Percentiles rank a stretch among this genome's conserved stretches.
phyloP scores from a whole-genome alignment of 2,888 invertebrate genomes.

The Elgonia sp. region DNA sequence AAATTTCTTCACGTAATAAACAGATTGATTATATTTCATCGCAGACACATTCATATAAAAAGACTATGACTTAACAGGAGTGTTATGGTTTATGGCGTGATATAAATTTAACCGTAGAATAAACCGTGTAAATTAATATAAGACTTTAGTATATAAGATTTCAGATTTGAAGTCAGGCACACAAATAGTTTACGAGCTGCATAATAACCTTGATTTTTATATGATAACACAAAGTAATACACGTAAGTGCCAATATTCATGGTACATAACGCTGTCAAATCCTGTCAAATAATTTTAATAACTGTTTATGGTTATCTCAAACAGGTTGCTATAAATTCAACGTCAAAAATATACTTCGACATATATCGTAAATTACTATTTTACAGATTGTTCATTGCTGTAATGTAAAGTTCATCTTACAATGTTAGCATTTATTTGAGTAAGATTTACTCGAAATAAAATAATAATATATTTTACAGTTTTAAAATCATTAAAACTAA shows the following conservation, averaged over 20 bases:
- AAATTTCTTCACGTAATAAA: slow-evolving; percentile 54
- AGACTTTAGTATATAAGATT: slow-evolving; percentile 21
- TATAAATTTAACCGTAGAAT: slow-evolving; percentile 47
- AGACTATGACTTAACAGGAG: slow-evolving; percentile 36
- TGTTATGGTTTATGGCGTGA: slow-evolving; percentile 40
- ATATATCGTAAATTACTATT: not conserved
- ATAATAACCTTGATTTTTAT: slow-evolving; percentile 43
- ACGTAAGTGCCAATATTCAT: slow-evolving; percentile 31
- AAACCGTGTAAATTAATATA: slow-evolving; percentile 51
- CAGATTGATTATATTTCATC: slow-evolving; percentile 52
- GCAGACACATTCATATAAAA: slow-evolving; percentile 29
- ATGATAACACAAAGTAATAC: slow-evolving; percentile 2
- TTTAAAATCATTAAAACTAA: no score
- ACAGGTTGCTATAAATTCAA: slow-evolving; percentile 10
- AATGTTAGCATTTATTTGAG: no score
- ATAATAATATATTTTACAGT: no score
- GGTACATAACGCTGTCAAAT: slow-evolving; percentile 31
- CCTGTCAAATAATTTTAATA: slow-evolving; percentile 28
- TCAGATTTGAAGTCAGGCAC: slow-evolving; percentile 19
- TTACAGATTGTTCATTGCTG: not conserved
- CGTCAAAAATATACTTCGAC: slow-evolving; percentile 1
- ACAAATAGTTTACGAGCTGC: slow-evolving; percentile 34
- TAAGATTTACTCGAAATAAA: no score
- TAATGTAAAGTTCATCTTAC: slow-evolving; percentile 11
- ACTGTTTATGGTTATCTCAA: slow-evolving; percentile 24